Percentiles rank a stretch among this genome's conserved stretches.
Conservation (phyloP, 2,888 invertebrate species). For the Cecidostiba fungosa region DNA sequence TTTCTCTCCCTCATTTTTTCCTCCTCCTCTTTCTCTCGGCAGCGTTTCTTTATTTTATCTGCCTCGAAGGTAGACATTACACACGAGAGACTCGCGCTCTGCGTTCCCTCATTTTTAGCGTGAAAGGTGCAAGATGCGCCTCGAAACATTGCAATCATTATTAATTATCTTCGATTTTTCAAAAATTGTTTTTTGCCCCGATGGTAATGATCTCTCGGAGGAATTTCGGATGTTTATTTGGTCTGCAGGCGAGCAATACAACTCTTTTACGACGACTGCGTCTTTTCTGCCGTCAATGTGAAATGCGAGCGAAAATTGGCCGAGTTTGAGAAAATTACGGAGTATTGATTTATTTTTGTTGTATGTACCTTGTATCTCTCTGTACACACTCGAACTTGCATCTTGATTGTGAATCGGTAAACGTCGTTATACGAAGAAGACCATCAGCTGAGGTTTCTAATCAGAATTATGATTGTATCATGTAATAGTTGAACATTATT, state of each 20-base stretch:
- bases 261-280: conserved; percentile 47
- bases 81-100: conserved; percentile 4
- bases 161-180: conserved; percentile 60
- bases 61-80: conserved; percentile 60
- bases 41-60: conserved; percentile 50
- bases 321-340: no score
- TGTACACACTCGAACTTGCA: no score
- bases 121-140: conserved; percentile 56
- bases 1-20: conserved; percentile 17
- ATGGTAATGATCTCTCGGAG: conserved; percentile 47
- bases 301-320: background rate
- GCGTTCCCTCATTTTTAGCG: conserved; percentile 46
- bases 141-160: conserved; percentile 56
- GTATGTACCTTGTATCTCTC: no score
- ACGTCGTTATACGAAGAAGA: no score
- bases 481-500: no score
- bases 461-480: no score
- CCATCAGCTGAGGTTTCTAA: no score
- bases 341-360: no score
- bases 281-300: background rate
- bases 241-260: background rate
- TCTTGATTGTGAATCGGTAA: no score
- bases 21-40: conserved; percentile 27
- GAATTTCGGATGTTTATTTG: conserved; percentile 41
- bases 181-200: conserved; percentile 40